phyloP scores from a whole-genome alignment of 1,140 invertebrate species.

The Phthorimaea operculella region DNA sequence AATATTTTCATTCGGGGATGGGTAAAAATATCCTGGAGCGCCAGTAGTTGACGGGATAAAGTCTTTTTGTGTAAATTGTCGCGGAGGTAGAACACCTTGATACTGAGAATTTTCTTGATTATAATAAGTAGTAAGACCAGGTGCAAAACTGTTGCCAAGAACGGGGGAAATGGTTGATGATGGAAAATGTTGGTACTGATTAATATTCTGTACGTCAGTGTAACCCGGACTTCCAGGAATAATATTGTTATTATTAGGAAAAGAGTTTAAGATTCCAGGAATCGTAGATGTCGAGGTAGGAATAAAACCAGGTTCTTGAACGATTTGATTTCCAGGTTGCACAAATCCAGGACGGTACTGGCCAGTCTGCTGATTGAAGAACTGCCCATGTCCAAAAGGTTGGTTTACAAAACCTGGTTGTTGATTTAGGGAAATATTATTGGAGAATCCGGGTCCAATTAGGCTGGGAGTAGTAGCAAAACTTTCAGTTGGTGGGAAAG shows the following conservation, averaged over 20 bases:
- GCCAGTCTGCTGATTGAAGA: background rate
- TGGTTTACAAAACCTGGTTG: background rate
- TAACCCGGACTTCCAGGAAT: too few relatives aligned
- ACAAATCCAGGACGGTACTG: background rate
- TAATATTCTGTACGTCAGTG: background rate
- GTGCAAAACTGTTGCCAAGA: background rate
- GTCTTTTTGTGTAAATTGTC: background rate
- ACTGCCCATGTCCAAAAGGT: background rate
- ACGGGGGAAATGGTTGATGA: background rate
- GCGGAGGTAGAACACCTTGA: background rate
- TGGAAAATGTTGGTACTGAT: background rate
- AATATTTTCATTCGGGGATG: background rate
- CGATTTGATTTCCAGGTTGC: background rate
- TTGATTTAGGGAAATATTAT: background rate
- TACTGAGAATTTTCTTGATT: background rate
- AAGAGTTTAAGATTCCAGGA: too few relatives aligned
- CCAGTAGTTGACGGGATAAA: background rate
- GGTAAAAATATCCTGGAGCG: background rate
- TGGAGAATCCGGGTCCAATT: background rate
- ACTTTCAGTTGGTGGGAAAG: constrained; percentile 15
- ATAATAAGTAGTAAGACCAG: background rate
- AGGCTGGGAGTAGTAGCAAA: constrained; percentile 8
- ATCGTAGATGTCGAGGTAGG: too few relatives aligned
- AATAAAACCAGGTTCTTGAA: background rate
- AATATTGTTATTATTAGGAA: too few relatives aligned